Percentiles rank a stretch among this genome's conserved stretches.
Evolutionary conservation across 53 echinoderm and acorn worm genomes (phyloP).

Genomic region (Pentamera pediparva): DNA sequence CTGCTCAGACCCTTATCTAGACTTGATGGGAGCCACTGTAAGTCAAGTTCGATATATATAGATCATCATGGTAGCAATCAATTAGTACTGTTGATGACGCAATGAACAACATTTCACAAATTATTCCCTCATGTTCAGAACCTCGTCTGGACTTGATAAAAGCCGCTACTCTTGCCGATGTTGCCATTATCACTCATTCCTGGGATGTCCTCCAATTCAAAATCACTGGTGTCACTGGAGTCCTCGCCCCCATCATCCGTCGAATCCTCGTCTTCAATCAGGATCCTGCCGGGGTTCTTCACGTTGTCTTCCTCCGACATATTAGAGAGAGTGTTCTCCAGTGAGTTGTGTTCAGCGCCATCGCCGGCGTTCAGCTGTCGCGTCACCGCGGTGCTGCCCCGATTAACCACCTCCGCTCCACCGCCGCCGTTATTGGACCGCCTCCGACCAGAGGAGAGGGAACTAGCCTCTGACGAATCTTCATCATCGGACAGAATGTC

Average conservation of each 20-base stretch:
- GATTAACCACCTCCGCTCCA: not conserved
- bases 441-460: not conserved
- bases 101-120: not conserved
- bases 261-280: slow-evolving; percentile 5
- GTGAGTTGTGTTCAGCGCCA: not conserved
- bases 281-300: not conserved
- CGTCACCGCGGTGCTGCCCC: not conserved
- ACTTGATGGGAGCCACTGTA: not conserved
- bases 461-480: slow-evolving; percentile 1
- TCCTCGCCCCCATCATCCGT: not conserved
- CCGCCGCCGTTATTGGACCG: not conserved
- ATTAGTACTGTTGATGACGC: too few relatives aligned
- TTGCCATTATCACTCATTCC: not conserved
- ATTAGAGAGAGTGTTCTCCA: not conserved
- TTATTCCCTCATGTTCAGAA: not conserved
- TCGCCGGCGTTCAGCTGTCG: not conserved
- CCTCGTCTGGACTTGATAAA: slow-evolving; percentile 8
- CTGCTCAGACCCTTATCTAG: not conserved
- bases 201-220: slow-evolving; percentile 10
- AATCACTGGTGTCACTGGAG: slow-evolving; percentile 9
- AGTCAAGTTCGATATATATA: not conserved
- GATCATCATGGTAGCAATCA: not conserved
- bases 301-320: slow-evolving; percentile 2
- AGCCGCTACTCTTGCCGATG: not conserved
- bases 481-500: slow-evolving; percentile 26